phyloP scores from a whole-genome alignment of 2,797 vertebrate genomes.

The Sandelia bainsii region DNA sequence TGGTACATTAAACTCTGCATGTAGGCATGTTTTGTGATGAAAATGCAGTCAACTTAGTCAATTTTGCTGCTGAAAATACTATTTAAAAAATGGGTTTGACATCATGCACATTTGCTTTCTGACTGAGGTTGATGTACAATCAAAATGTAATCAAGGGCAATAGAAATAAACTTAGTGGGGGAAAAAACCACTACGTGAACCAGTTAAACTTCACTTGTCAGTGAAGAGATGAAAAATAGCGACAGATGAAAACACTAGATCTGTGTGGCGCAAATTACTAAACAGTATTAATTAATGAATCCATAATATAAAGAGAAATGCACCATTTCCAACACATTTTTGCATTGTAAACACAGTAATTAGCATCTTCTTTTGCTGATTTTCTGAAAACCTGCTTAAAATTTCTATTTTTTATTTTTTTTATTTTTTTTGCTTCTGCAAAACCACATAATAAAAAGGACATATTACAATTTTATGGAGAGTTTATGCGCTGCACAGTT shows the following conservation, averaged over 20 bases:
- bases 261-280: background rate
- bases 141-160: no score
- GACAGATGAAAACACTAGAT: background rate
- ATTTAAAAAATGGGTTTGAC: no score
- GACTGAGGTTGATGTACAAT: no score
- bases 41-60: no score
- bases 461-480: background rate
- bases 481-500: background rate
- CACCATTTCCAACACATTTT: background rate
- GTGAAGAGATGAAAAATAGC: background rate
- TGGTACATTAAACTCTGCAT: conserved; percentile 13
- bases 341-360: background rate
- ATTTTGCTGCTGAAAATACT: no score
- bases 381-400: background rate
- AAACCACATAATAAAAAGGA: background rate
- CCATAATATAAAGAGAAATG: background rate
- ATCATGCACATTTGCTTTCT: no score
- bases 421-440: background rate
- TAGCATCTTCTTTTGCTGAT: background rate
- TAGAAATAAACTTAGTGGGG: no score
- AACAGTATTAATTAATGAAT: no score
- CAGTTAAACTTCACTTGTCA: background rate
- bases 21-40: background rate
- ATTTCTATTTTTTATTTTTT: background rate
- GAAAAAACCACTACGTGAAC: no score